Percentiles rank a stretch among this genome's conserved stretches.
Conservation (phyloP, 2,113 vertebrate genomes). For the Gasterosteus aculeatus region DNA sequence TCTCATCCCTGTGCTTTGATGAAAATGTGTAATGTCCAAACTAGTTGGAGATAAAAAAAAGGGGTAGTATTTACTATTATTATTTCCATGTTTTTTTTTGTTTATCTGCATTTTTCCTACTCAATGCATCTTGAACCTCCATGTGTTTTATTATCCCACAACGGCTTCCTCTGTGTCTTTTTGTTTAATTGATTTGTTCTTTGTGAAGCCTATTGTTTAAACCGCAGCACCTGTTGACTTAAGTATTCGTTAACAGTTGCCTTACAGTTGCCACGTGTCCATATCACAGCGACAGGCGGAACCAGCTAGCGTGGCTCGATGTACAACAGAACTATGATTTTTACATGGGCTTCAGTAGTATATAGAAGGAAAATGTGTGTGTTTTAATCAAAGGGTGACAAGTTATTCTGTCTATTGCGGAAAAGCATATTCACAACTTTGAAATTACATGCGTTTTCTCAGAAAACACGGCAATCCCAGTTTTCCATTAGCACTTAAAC, state of each 20-base stretch:
- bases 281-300: too few relatives aligned
- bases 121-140: slow-evolving; percentile 6
- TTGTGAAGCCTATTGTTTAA: slow-evolving; percentile 7
- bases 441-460: background rate
- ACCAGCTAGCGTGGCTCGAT: too few relatives aligned
- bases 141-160: slow-evolving; percentile 33
- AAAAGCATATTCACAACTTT: background rate
- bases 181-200: slow-evolving; percentile 38
- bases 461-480: too few relatives aligned
- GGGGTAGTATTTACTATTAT: slow-evolving; percentile 18
- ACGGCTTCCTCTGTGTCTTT: slow-evolving; percentile 38
- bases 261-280: too few relatives aligned
- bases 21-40: slow-evolving; percentile 44
- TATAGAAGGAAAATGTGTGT: background rate
- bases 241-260: too few relatives aligned
- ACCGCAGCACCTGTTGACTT: background rate
- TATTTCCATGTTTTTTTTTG: slow-evolving; percentile 32
- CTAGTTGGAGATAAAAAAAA: slow-evolving; percentile 22
- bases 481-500: background rate
- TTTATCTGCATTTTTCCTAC: slow-evolving; percentile 35
- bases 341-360: background rate
- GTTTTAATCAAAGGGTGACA: background rate
- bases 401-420: background rate
- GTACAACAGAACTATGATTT: too few relatives aligned
- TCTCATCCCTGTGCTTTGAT: slow-evolving; percentile 31